Evolutionary conservation across 2,113 vertebrate species (phyloP), one percentile per base, ranked within the genome.

Genomic region (Notarius lentiginosus): DNA sequence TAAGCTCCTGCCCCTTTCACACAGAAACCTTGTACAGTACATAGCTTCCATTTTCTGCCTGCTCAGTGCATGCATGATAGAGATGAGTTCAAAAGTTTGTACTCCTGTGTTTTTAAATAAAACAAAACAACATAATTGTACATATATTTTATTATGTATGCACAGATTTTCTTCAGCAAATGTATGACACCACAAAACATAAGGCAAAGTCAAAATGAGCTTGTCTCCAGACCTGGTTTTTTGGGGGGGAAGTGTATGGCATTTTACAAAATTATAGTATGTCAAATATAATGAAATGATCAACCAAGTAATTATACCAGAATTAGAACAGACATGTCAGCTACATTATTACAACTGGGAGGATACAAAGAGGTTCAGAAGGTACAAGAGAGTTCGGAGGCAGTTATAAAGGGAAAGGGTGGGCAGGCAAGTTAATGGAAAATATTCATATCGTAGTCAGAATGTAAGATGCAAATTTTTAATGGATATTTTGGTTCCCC

Each of bases 241-340:
- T 53, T 30, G 10, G 11, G n/a, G 7, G 20, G 2, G 20, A 49
- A 22, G 10, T 15, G 5, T 8, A 55, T 77, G 49, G 49, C 75
- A 53, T 53, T 51, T 77, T 77, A 53, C 53, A 60, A 18, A 79
- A 58, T 79, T 60, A 80, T 60, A 80, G 53, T 58, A 60, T 20
- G 27, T 34, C 8, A 60, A 41, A 17, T 34, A 34, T 20, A 79
- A 56, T n/a, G 6, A 20, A 27, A 79, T 20, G 7, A n/a, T 27
- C n/a, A 1, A 27, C 14, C n/a, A 55, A 55, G 76, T 6, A 79
- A 18, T 79, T 79, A 79, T 53, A 53, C 75, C 75, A 53, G 14
- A 30, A 30, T 79, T 79, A 79, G 76, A 79, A 79, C n/a, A 56
- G n/a, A 79, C 51, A 79, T 15, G 14, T 8, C 24, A 7, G 75